Evolutionary conservation across 2,113 vertebrate genomes (phyloP).

Genomic region (Amia ocellicauda): DNA sequence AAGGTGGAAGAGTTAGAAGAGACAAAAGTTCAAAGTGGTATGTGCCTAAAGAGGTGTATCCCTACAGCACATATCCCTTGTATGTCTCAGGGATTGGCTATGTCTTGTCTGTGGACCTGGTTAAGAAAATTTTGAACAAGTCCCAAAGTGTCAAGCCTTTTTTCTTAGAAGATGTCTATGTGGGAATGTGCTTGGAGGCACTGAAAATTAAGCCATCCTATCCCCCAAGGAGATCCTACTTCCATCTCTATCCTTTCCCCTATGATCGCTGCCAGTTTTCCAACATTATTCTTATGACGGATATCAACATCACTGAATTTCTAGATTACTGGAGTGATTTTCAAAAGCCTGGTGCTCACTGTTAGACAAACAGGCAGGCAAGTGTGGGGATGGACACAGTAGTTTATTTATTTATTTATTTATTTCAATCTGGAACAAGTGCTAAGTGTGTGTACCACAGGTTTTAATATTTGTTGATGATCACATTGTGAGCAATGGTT

Average conservation of each 20-base stretch:
- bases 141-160: constrained; percentile 52
- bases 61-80: constrained; percentile 48
- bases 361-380: too few relatives aligned
- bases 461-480: too few relatives aligned
- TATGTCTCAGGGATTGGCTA: constrained; percentile 72
- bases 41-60: constrained; percentile 51
- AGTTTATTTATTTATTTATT: too few relatives aligned
- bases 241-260: constrained; percentile 5
- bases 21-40: constrained; percentile 56
- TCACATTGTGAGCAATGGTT: too few relatives aligned
- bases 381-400: too few relatives aligned
- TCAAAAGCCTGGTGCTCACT: too few relatives aligned
- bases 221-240: constrained; percentile 12
- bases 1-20: constrained; percentile 41
- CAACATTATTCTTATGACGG: too few relatives aligned
- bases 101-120: constrained; percentile 64
- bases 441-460: too few relatives aligned
- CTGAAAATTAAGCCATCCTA: constrained; percentile 52
- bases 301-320: too few relatives aligned
- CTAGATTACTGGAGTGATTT: too few relatives aligned
- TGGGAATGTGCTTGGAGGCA: constrained; percentile 66
- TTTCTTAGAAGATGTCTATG: constrained; percentile 74
- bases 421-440: too few relatives aligned
- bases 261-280: too few relatives aligned
- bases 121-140: constrained; percentile 43